Base-by-base conservation (phyloP, 2,888 invertebrate species). In the Aphodius sticticus region DNA sequence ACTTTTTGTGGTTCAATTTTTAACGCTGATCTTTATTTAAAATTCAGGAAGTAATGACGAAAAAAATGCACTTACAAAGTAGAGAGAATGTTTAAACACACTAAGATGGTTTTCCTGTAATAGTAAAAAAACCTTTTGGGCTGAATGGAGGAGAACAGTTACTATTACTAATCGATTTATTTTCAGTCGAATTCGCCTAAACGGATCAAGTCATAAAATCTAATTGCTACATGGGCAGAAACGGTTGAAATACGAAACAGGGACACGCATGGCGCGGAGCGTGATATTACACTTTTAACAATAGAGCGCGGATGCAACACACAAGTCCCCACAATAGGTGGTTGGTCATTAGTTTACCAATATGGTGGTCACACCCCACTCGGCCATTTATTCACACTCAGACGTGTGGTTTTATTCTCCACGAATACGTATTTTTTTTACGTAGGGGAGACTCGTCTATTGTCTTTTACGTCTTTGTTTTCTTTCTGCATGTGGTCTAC, bases 181-280 rank as follows among this genome's bases (percentile, higher is more conserved):
- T 12, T 53, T 9, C 6, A 53, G 53, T 53, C 9, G 12, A 53
- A 53, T 53, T 7, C 84, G 82, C 84, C 83, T 81, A 84, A 85
- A 85, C 81, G 84, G 84, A 86, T 85, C 84, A 85, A 85, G 85
- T 84, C 85, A 83, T 84, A 85, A 85, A 85, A 85, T 84, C 84
- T 85, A 85, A 85, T 84, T 85, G 85, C 81, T 82, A 80, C 78
- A 82, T 84, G 84, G 84, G 85, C 82, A 84, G 76, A 80, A 69
- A 76, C 70, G 69, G 77, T 78, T 83, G 81, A 84, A 83, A 84
- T 83, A 84, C 82, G 84, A 79, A 83, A 83, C 82, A 79, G 81
- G 79, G 81, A 79, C 85, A 85, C 85, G 86, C 85, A 84, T 81
- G 82, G 78, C 14, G 16, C 78, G 78, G 79, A 82, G 82, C 84